Percentiles rank a stretch among this genome's conserved stretches.
Evolutionary conservation across 2,113 vertebrate species (phyloP).

Genomic region (Amphiprion ocellaris): DNA sequence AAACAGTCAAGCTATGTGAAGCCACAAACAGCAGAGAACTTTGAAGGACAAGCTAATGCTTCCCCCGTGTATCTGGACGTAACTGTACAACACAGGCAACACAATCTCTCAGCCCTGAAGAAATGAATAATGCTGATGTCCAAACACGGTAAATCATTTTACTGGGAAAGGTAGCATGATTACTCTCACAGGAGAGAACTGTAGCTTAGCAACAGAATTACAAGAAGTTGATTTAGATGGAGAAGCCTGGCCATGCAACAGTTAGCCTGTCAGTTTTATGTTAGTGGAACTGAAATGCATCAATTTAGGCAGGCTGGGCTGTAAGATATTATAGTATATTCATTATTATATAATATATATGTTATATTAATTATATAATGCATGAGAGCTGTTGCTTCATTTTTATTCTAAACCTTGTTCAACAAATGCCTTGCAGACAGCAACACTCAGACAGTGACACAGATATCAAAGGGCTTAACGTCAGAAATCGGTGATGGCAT

Average conservation of each 20-base stretch:
- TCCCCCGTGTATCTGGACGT: background rate
- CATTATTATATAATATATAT: background rate
- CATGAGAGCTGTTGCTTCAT: no score
- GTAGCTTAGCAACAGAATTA: conserved; percentile 59
- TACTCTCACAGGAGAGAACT: conserved; percentile 9
- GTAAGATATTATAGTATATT: background rate
- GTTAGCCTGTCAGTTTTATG: conserved; percentile 30
- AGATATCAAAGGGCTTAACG: background rate
- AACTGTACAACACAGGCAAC: conserved; percentile 17
- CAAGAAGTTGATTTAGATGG: conserved; percentile 34
- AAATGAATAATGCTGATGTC: conserved; percentile 41
- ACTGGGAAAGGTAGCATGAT: conserved; percentile 32
- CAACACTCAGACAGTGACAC: background rate
- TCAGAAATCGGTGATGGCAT: background rate
- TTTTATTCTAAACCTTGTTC: no score
- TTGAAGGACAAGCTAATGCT: conserved; percentile 6
- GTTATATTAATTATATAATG: background rate
- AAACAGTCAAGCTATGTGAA: background rate
- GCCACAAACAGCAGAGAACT: conserved; percentile 20
- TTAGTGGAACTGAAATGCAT: conserved; percentile 23
- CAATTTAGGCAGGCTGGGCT: background rate
- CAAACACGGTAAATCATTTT: conserved; percentile 28
- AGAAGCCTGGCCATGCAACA: conserved; percentile 27
- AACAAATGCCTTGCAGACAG: background rate
- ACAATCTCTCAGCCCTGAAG: conserved; percentile 34